These are phyloP conservation scores for Papilio glaucus DNA, from an alignment of 1,140 invertebrate genomes.

Conservation along the genomic window DNA sequence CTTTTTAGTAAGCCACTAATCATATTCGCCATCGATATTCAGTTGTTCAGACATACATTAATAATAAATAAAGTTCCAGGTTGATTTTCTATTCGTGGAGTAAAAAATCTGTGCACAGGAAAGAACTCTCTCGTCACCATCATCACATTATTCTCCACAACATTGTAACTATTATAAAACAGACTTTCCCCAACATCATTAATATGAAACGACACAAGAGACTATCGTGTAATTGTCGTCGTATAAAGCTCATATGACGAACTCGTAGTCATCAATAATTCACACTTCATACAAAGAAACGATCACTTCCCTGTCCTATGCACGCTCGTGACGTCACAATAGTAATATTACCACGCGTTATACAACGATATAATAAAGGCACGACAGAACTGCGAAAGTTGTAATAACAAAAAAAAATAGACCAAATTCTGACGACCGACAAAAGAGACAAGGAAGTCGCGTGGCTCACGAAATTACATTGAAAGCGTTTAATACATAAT, in stretches of 20 bases:
- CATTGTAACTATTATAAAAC: not conserved
- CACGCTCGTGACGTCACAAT: not conserved
- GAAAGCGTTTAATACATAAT: not conserved
- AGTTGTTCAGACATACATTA: no score
- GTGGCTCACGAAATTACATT: constrained; percentile 2
- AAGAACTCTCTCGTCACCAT: not conserved
- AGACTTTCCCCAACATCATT: not conserved
- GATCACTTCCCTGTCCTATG: not conserved
- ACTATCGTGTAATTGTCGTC: not conserved
- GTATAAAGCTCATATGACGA: not conserved
- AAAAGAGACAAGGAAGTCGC: not conserved
- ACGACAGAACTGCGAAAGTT: constrained; percentile 2
- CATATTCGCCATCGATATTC: no score
- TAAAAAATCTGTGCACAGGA: not conserved
- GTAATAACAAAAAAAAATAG: not conserved
- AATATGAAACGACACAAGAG: not conserved
- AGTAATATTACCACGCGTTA: not conserved
- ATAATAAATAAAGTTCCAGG: no score
- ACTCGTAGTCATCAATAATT: not conserved
- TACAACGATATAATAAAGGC: not conserved
- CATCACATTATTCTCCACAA: not conserved
- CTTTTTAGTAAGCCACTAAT: no score
- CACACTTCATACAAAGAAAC: not conserved
- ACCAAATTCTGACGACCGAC: not conserved
- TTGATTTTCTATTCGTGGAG: no score